These are phyloP conservation scores for Xestia c-nigrum DNA, from an alignment of 2,888 invertebrate species.

Conservation along the genomic window DNA sequence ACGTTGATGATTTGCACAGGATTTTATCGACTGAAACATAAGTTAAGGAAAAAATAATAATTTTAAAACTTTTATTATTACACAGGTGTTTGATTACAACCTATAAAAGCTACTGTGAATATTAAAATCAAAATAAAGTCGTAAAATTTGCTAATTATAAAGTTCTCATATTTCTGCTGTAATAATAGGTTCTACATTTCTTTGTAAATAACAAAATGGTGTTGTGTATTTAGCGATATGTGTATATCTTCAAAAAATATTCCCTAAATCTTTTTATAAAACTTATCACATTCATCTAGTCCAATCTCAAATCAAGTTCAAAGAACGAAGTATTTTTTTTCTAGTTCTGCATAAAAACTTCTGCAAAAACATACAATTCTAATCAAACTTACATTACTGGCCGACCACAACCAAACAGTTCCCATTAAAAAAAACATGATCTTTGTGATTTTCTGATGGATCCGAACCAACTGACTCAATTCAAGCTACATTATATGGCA, in stretches of 20 bases:
- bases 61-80: neutral
- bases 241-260: neutral
- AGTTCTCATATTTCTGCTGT: neutral
- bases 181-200: neutral
- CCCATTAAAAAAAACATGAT: slow-evolving; percentile 64
- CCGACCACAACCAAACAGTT: slow-evolving; percentile 55
- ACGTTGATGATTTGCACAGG: no score
- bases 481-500: slow-evolving; percentile 82
- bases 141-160: neutral
- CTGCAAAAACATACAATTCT: slow-evolving; percentile 52
- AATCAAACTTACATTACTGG: slow-evolving; percentile 62
- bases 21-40: neutral
- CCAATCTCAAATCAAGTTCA: neutral
- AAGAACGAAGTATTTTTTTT: slow-evolving; percentile 13
- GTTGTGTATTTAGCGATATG: neutral
- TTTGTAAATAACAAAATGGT: neutral
- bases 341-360: slow-evolving; percentile 19
- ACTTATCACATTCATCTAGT: neutral
- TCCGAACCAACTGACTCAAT: slow-evolving; percentile 78
- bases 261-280: neutral
- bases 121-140: slow-evolving; percentile 6
- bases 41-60: neutral
- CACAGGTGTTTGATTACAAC: neutral
- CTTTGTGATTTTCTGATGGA: slow-evolving; percentile 83
- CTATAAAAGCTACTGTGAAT: neutral